A percentile compares a stretch with the other conserved stretches of the same genome.
These are phyloP conservation scores for Plecotus auritus DNA, from an alignment of 2,113 vertebrate species.

Conservation along the genomic window DNA sequence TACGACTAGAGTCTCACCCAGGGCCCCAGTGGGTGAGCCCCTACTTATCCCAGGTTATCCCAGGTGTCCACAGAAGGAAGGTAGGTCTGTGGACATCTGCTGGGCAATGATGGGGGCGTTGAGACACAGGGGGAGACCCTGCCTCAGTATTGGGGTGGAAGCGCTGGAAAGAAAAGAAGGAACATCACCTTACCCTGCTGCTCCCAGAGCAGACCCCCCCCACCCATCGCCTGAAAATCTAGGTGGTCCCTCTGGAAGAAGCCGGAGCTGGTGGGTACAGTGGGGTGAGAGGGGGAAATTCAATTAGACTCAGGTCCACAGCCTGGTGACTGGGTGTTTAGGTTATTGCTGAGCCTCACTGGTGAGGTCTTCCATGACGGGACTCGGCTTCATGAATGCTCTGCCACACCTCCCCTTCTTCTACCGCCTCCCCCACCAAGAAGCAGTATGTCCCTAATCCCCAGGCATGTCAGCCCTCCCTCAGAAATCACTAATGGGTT, in stretches of 20 bases:
- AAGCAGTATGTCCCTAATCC: neutral
- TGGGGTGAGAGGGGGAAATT: neutral
- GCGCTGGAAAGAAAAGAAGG: neutral
- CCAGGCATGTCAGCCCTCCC: neutral
- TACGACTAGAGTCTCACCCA: accelerated
- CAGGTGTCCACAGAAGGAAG: neutral
- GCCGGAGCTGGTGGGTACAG: accelerated
- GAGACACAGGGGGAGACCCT: neutral
- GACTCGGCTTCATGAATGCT: accelerated
- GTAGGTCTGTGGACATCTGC: neutral
- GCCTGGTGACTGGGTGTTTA: accelerated
- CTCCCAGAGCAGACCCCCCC: neutral
- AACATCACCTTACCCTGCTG: too few relatives aligned
- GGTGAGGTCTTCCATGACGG: neutral
- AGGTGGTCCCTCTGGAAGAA: neutral
- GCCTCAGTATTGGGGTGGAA: neutral
- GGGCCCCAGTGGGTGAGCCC: neutral
- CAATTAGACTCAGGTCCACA: neutral
- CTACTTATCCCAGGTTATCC: neutral
- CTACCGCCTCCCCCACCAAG: accelerated
- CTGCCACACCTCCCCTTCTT: neutral
- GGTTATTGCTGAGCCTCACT: neutral
- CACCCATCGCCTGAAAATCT: neutral
- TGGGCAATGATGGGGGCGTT: neutral
- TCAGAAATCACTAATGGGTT: neutral